These are phyloP conservation scores for Chelon auratus DNA, from an alignment of 2,797 vertebrate genomes.

Conservation along the genomic window DNA sequence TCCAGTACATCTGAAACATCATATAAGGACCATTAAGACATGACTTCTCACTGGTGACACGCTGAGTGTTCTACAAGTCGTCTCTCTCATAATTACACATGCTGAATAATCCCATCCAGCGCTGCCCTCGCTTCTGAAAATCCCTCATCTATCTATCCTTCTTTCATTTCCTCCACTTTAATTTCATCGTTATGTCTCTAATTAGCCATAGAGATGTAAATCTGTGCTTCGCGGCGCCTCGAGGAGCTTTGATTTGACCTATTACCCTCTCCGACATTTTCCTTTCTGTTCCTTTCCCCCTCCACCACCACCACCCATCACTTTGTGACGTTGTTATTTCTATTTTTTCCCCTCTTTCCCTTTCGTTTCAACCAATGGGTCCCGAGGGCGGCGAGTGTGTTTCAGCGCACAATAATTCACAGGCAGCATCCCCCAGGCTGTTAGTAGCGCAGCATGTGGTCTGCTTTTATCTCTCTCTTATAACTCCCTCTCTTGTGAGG, in stretches of 20 bases:
- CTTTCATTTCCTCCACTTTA: conserved; percentile 67
- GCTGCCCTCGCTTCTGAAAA: conserved; percentile 23
- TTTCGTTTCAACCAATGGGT: conserved; percentile 60
- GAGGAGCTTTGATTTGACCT: conserved; percentile 60
- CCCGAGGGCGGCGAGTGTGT: conserved; percentile 66
- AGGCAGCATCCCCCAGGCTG: conserved; percentile 66
- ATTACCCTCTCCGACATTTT: conserved; percentile 53
- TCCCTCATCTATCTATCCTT: conserved; percentile 48
- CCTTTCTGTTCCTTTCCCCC: conserved; percentile 14
- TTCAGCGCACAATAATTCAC: conserved; percentile 66
- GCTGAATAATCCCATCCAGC: conserved; percentile 58
- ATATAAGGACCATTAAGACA: conserved; percentile 57
- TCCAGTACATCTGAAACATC: conserved; percentile 51
- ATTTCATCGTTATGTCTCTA: conserved; percentile 72
- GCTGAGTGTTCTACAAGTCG: conserved; percentile 47
- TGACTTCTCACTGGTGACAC: conserved; percentile 47
- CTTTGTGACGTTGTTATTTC: conserved; percentile 45
- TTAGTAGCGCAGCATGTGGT: conserved; percentile 78
- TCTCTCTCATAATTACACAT: conserved; percentile 67
- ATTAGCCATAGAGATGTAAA: conserved; percentile 72
- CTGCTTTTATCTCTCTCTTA: conserved; percentile 79
- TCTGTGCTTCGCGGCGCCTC: conserved; percentile 49
- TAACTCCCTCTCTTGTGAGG: conserved; percentile 68
- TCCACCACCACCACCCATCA: conserved; percentile 9
- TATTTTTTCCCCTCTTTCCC: conserved; percentile 32